Conservation (phyloP, 2,797 vertebrate species). For the Danio tinwini region DNA sequence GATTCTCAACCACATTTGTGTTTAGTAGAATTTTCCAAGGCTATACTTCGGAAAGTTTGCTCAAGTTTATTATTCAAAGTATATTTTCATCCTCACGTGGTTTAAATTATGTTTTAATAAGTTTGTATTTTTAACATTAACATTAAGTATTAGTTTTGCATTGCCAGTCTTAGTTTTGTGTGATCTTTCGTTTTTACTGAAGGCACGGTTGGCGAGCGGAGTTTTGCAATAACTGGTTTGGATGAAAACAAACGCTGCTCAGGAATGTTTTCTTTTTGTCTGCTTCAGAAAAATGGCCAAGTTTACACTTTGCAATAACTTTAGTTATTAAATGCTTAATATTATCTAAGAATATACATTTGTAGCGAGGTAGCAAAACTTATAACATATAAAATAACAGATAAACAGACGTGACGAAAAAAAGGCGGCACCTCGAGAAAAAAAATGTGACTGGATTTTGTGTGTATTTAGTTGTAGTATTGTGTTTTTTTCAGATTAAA, state of each 20-base stretch:
- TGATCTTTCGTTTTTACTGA: not conserved
- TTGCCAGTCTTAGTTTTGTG: not conserved
- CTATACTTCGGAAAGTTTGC: not conserved
- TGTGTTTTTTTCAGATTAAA: not conserved
- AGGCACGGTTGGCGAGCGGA: not conserved
- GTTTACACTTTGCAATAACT: not conserved
- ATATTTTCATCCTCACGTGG: not conserved
- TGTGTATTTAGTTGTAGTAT: conserved; percentile 24
- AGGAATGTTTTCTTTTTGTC: conserved; percentile 51
- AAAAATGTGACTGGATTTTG: not conserved
- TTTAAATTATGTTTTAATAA: not conserved
- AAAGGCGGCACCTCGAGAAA: conserved; percentile 16
- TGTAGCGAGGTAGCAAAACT: conserved; percentile 58
- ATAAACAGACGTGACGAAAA: conserved; percentile 18
- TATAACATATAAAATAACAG: conserved; percentile 42
- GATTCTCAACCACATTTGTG: not conserved
- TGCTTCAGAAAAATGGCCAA: not conserved
- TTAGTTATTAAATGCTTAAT: rapidly evolving
- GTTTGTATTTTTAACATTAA: not conserved
- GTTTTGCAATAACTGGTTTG: conserved; percentile 24
- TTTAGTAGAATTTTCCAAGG: not conserved
- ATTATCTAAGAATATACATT: not conserved
- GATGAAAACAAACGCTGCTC: conserved; percentile 9
- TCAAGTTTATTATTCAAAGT: not conserved
- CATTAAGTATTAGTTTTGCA: not conserved